Evolutionary conservation across 2,113 vertebrate genomes (phyloP).

Genomic region (Bufo gargarizans): DNA sequence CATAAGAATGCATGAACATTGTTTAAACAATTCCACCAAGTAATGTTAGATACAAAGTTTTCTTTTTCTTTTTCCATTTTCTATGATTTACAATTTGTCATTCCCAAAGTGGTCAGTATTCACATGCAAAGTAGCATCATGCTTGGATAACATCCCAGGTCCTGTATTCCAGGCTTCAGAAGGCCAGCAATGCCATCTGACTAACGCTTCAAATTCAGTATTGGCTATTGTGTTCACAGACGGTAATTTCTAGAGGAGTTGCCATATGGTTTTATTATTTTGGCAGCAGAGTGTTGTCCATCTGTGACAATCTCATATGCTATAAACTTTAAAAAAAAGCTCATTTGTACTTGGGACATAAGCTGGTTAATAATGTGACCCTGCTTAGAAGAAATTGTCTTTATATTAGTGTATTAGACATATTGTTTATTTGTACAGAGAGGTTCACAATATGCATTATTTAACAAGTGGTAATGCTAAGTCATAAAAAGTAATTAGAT

Average conservation of each 20-base stretch:
- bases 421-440: conserved; percentile 10
- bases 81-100: conserved; percentile 63
- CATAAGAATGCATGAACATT: not conserved
- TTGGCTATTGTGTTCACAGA: conserved; percentile 66
- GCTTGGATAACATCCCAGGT: conserved; percentile 62
- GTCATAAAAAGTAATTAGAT: no score
- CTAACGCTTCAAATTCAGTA: conserved; percentile 63
- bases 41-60: not conserved
- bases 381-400: not conserved
- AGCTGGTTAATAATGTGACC: not conserved
- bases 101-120: conserved; percentile 15
- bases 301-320: conserved; percentile 52
- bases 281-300: conserved; percentile 42
- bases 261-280: conserved; percentile 66
- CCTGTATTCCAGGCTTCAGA: conserved; percentile 61
- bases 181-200: conserved; percentile 67
- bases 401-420: not conserved
- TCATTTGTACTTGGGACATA: conserved; percentile 39
- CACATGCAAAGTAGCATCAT: conserved; percentile 47
- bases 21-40: not conserved
- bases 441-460: not conserved
- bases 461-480: not conserved
- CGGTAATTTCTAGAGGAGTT: conserved; percentile 59
- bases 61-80: not conserved
- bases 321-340: conserved; percentile 32